phyloP scores from a whole-genome alignment of 1,140 invertebrate species.

The Vanessa atalanta region DNA sequence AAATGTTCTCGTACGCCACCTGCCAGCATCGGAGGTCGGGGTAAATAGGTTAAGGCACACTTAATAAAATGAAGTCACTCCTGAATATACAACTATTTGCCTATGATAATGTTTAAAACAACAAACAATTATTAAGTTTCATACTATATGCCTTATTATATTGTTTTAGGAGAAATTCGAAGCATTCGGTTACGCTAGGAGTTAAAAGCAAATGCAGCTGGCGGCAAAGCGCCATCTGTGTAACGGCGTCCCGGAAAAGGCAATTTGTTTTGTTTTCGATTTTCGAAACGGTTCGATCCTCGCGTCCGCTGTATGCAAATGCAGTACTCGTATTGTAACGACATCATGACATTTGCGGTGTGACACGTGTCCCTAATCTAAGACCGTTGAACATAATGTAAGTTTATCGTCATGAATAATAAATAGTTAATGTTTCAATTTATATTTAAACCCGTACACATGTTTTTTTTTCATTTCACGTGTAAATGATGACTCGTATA shows the following conservation, averaged over 20 bases:
- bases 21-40: slow-evolving; percentile 55
- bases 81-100: background rate
- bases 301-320: slow-evolving; percentile 47
- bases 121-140: background rate
- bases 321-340: slow-evolving; percentile 34
- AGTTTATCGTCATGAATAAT: no score
- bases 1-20: slow-evolving; percentile 68
- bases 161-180: slow-evolving; percentile 40
- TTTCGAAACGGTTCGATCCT: slow-evolving; percentile 56
- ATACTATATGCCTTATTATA: background rate
- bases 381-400: slow-evolving; percentile 38
- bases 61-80: background rate
- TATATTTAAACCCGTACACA: no score
- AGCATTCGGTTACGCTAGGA: slow-evolving; percentile 23
- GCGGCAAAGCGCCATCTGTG: slow-evolving; percentile 74
- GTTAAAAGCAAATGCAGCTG: slow-evolving; percentile 52
- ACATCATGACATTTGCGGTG: slow-evolving; percentile 49
- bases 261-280: slow-evolving; percentile 73
- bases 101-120: background rate
- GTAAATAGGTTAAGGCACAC: slow-evolving; percentile 57
- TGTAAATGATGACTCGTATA: no score
- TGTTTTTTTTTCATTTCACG: no score
- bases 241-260: slow-evolving; percentile 64
- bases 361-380: slow-evolving; percentile 47
- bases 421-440: no score